phyloP scores from a whole-genome alignment of 2,888 invertebrate species.

The Dynastes hyllus region DNA sequence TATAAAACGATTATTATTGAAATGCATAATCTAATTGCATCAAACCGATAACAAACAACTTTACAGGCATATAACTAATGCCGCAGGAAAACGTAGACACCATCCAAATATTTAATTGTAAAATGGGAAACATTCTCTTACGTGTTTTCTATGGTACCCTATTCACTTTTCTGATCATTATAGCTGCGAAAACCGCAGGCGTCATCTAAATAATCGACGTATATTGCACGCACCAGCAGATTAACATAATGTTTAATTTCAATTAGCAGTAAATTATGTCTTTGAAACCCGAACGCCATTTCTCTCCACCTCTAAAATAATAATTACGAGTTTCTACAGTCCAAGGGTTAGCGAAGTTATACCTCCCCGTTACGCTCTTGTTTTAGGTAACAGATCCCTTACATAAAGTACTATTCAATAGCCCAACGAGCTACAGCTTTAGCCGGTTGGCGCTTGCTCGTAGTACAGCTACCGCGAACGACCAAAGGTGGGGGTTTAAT shows the following conservation, averaged over 20 bases:
- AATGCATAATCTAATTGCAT: too few species aligned
- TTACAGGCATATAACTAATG: too few species aligned
- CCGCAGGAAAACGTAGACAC: too few species aligned
- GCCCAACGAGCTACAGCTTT: slow-evolving; percentile 26
- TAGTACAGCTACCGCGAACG: slow-evolving; percentile 50
- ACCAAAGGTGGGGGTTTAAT: slow-evolving; percentile 51
- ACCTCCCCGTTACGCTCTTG: slow-evolving; percentile 13
- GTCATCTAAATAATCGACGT: slow-evolving; percentile 32
- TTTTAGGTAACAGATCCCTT: slow-evolving; percentile 24
- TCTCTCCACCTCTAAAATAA: slow-evolving; percentile 46
- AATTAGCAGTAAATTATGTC: slow-evolving; percentile 53
- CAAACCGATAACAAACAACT: too few species aligned
- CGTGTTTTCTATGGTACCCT: too few species aligned
- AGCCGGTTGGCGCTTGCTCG: neutral
- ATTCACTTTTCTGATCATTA: neutral
- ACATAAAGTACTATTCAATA: slow-evolving; percentile 36
- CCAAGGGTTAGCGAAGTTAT: slow-evolving; percentile 44
- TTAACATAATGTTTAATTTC: slow-evolving; percentile 53
- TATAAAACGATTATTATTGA: too few species aligned
- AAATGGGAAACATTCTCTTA: too few species aligned
- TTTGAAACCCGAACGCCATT: slow-evolving; percentile 39
- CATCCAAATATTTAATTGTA: too few species aligned
- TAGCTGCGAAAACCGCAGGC: slow-evolving; percentile 17
- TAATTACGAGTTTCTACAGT: slow-evolving; percentile 50
- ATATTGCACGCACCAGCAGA: slow-evolving; percentile 39